A percentile compares a stretch with the other conserved stretches of the same genome.
Evolutionary conservation across 2,113 vertebrate genomes (phyloP).

Genomic region (Microcebus lehilahytsara): DNA sequence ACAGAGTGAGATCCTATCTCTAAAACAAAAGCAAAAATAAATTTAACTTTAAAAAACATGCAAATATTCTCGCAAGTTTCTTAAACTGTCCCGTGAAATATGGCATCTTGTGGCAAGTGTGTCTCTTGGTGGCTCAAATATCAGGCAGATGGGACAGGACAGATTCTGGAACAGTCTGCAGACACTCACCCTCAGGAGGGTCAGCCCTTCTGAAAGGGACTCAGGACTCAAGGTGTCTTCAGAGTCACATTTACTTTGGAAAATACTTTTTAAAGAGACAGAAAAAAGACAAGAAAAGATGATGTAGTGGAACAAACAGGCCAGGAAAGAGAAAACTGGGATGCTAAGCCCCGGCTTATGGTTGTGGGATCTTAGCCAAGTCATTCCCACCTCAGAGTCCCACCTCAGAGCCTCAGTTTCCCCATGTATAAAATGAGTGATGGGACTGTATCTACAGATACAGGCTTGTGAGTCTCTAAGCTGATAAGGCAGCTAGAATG

Average conservation of each 20-base stretch:
- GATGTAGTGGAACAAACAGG: neutral
- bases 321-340: neutral
- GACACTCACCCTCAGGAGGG: neutral
- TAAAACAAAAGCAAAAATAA: no score
- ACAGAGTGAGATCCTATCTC: no score
- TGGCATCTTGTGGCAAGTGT: neutral
- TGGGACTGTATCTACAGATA: accelerated
- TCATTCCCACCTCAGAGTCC: neutral
- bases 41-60: neutral
- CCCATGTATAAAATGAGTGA: neutral
- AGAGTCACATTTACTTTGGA: neutral
- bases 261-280: neutral
- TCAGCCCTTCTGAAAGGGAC: neutral
- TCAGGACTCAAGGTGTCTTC: neutral
- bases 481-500: neutral
- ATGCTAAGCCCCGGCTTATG: neutral
- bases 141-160: neutral
- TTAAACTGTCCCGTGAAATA: neutral
- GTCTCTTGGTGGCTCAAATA: neutral
- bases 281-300: neutral
- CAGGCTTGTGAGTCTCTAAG: neutral
- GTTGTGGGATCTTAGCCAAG: neutral
- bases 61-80: neutral
- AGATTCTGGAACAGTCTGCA: no score
- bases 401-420: neutral